phyloP scores from a whole-genome alignment of 2,113 vertebrate species.

The Mus spicilegus region DNA sequence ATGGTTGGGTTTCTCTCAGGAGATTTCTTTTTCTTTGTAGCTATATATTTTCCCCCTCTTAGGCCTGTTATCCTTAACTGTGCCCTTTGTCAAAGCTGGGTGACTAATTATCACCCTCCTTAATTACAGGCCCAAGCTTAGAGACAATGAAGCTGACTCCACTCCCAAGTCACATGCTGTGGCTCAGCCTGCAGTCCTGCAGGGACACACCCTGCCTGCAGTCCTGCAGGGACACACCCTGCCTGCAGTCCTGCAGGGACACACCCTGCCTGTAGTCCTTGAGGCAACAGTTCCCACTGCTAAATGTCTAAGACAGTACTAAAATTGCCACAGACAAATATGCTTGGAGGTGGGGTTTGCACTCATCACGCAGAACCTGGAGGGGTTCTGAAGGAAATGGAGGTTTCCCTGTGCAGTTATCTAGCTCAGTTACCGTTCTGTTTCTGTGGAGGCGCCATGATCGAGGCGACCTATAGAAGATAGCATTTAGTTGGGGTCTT shows the following conservation, averaged over 20 bases:
- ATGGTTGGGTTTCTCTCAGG: neutral
- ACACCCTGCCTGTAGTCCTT: neutral
- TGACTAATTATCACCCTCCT: neutral
- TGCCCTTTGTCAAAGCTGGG: neutral
- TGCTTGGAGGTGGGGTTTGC: rapidly evolving
- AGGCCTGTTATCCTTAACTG: neutral
- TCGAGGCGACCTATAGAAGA: neutral
- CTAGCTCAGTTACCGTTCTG: neutral
- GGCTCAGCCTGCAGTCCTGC: neutral
- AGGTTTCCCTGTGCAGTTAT: neutral
- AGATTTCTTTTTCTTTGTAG: neutral
- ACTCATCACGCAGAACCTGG: neutral
- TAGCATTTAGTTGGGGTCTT: neutral
- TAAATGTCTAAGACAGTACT: rapidly evolving
- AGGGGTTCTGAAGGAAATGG: neutral
- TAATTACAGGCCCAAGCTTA: neutral
- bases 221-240: neutral
- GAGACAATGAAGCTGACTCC: neutral
- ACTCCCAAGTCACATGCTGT: rapidly evolving
- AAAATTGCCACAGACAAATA: neutral
- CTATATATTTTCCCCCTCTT: neutral
- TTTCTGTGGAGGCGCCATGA: neutral
- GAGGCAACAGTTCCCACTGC: neutral
- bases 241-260: neutral
- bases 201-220: neutral